A percentile compares a stretch with the other conserved stretches of the same genome.
Evolutionary conservation across 2,113 vertebrate genomes (phyloP).

Genomic region (Neopipo cinnamomea): DNA sequence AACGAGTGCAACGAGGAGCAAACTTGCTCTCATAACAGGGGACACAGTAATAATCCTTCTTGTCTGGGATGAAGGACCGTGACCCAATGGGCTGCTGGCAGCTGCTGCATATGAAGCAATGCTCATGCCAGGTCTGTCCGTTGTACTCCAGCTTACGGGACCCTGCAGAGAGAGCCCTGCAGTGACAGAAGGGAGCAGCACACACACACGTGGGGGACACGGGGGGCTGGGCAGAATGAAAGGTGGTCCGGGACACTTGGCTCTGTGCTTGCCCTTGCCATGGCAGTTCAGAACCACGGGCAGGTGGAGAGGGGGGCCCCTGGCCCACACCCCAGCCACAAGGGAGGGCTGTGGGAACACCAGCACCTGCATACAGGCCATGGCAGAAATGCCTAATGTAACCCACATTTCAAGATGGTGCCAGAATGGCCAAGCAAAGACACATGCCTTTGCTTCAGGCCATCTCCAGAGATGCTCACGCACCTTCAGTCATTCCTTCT

Average conservation of each 20-base stretch:
- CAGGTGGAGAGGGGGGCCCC: neutral
- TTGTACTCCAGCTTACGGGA: conserved; percentile 95
- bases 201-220: fast-evolving
- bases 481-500: neutral
- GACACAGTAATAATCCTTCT: conserved; percentile 96
- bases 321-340: neutral
- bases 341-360: neutral
- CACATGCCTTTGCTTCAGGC: conserved; percentile 32
- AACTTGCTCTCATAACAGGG: conserved; percentile 98
- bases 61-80: conserved; percentile 96
- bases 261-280: neutral
- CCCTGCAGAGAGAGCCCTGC: conserved; percentile 73
- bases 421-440: conserved; percentile 12
- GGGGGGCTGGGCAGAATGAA: neutral
- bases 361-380: neutral
- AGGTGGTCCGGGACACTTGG: neutral
- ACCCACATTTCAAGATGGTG: neutral
- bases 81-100: conserved; percentile 96
- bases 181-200: neutral
- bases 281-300: neutral
- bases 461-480: neutral
- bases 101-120: conserved; percentile 95
- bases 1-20: conserved; percentile 93
- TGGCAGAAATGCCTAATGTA: neutral
- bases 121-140: conserved; percentile 95